Conservation (phyloP, 2,888 invertebrate genomes). For the Drepana falcataria region DNA sequence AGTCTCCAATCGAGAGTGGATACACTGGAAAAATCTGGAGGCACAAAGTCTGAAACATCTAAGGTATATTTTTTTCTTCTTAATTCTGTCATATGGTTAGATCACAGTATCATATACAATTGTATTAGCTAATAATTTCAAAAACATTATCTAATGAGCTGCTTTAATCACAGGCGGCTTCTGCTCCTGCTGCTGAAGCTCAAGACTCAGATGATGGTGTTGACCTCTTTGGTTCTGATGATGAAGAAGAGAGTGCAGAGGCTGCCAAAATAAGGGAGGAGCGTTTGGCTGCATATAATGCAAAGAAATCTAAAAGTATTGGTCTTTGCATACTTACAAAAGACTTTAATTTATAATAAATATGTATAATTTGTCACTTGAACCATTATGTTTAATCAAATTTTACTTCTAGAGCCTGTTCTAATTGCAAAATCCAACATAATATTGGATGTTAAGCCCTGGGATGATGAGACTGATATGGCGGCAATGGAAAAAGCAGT, state of each 20-base stretch:
- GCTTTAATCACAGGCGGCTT: conserved; percentile 30
- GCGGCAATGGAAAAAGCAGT: conserved; percentile 88
- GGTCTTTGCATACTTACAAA: conserved; percentile 20
- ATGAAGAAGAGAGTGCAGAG: conserved; percentile 87
- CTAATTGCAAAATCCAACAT: conserved; percentile 97
- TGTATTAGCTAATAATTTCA: no score
- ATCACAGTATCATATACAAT: neutral
- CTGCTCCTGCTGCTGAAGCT: conserved; percentile 35
- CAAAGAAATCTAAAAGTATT: conserved; percentile 93
- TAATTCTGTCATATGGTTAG: conserved; percentile 2
- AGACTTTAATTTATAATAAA: no score
- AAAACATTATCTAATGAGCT: neutral
- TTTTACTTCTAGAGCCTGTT: conserved; percentile 81
- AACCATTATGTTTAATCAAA: neutral
- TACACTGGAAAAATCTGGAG: conserved; percentile 46
- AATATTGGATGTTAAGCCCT: conserved; percentile 95
- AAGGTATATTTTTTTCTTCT: conserved; percentile 30
- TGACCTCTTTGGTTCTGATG: conserved; percentile 90
- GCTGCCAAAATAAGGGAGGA: conserved; percentile 88
- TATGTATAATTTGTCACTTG: no score
- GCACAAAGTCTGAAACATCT: conserved; percentile 33
- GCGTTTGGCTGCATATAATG: conserved; percentile 91
- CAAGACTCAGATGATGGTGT: conserved; percentile 86
- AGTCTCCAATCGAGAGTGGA: conserved; percentile 69
- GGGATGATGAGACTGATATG: conserved; percentile 97